Evolutionary conservation across 2,888 invertebrate species (phyloP).

Genomic region (Psylliodes chrysocephalus): DNA sequence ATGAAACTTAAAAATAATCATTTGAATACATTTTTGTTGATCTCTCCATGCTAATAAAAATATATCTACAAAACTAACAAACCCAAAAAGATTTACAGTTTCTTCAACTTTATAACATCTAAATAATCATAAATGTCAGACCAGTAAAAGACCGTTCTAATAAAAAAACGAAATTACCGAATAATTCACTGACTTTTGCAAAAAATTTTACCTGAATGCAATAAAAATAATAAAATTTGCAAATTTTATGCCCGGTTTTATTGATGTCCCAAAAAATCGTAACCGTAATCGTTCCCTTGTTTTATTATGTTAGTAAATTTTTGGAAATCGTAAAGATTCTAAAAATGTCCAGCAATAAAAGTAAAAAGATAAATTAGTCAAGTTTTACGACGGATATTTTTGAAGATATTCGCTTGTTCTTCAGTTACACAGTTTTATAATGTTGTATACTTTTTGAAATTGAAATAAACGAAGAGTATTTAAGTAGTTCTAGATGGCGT

Average conservation of each 20-base stretch:
- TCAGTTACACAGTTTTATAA: neutral
- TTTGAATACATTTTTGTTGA: too few species aligned
- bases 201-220: neutral
- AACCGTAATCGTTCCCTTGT: constrained; percentile 2
- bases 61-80: too few species aligned
- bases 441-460: too few species aligned
- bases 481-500: too few species aligned
- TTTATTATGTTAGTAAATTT: constrained; percentile 17
- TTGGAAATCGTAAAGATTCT: constrained; percentile 7
- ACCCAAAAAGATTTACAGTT: too few species aligned
- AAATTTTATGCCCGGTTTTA: neutral
- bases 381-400: constrained; percentile 7
- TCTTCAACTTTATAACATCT: too few species aligned
- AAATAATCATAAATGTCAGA: too few species aligned
- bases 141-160: neutral
- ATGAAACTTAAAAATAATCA: too few species aligned
- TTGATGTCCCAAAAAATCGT: neutral
- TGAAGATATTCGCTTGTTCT: neutral
- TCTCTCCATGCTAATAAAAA: too few species aligned
- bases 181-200: neutral
- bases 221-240: constrained; percentile 2
- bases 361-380: constrained; percentile 5
- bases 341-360: constrained; percentile 5
- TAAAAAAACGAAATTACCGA: neutral
- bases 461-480: too few species aligned